Evolutionary conservation across 2,888 invertebrate genomes (phyloP).

Genomic region (Hypena proboscidalis): DNA sequence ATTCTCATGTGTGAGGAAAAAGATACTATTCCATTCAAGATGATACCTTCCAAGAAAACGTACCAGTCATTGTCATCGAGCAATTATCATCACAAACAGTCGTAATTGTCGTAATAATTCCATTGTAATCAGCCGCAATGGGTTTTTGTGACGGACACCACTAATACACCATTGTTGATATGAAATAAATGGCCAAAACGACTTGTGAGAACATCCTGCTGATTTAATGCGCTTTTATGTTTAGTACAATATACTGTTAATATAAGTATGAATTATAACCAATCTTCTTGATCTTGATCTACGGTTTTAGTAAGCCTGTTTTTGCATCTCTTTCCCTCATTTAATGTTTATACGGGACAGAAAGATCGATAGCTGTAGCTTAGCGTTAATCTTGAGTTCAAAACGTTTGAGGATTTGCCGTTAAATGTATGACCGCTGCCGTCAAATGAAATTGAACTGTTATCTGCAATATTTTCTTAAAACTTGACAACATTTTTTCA

Average conservation of each 20-base stretch:
- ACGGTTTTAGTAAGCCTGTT: no score
- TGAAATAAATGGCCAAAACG: constrained; percentile 18
- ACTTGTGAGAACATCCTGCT: constrained; percentile 19
- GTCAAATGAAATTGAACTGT: no score
- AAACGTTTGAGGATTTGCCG: no score
- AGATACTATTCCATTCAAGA: not conserved
- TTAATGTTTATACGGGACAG: no score
- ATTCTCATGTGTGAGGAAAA: not conserved
- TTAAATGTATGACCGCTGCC: no score
- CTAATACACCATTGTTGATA: constrained; percentile 26
- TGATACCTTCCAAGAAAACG: not conserved
- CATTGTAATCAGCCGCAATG: constrained; percentile 23
- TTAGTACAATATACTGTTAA: not conserved
- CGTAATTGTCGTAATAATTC: constrained; percentile 32
- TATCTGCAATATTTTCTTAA: no score
- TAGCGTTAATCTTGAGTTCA: no score
- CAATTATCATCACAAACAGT: not conserved
- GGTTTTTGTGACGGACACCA: constrained; percentile 21
- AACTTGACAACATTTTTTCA: no score
- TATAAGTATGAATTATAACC: no score
- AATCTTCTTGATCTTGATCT: no score
- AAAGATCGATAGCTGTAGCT: no score
- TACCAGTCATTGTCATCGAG: not conserved
- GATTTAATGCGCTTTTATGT: constrained; percentile 1
- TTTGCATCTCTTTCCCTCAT: no score